Base-by-base conservation (phyloP, 2,113 vertebrate species). In the Aspidoscelis tigris region DNA sequence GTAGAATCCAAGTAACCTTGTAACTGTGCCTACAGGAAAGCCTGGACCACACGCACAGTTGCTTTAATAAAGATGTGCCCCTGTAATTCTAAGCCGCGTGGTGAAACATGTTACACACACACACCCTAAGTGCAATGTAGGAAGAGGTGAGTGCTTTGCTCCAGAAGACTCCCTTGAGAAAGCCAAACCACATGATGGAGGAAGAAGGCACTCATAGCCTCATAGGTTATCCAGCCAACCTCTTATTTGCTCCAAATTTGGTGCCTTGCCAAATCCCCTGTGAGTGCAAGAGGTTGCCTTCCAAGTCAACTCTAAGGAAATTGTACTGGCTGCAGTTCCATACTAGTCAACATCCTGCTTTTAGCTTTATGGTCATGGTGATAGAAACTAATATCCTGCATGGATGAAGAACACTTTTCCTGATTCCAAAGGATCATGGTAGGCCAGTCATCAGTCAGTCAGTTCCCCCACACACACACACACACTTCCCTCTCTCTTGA, bases 261-360 rank as follows among this genome's bases (percentile, higher is more conserved):
- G 44, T 84, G 69, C 14, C 58, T 79, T 58, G 43, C 58, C 43
- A 84, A 43, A 78, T 61, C 58, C 20, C 5, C 47, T 73, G 33
- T 12, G 76, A 79, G 10, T 47, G 55, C 7, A 41, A 50, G 53
- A 78, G 50, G 20, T 75, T 68, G 53, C 41, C 50, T 58, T 33
- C 47, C 55, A 53, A 71, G 53, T 78, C 74, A 58, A 58, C 24
- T 71, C 68, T 64, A 50, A 79, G 69, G 76, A 84, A 84, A 33
- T 41, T 22, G 18, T 41, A 65, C 20, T 41, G 43, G 69, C 43
- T 84, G n/a, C 64, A 72, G 55, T 65, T 73, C 69, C 26, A 75
- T 2, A 8, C 41, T 66, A 65, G 76, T 58, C 81, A 75, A 50
- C 72, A 74, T 76, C 43, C 55, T 78, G 55, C 44, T 64, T 74